Percentiles rank a stretch among this genome's conserved stretches.
Evolutionary conservation across 2,888 invertebrate genomes (phyloP).

Genomic region (Troglohyphantes excavatus): DNA sequence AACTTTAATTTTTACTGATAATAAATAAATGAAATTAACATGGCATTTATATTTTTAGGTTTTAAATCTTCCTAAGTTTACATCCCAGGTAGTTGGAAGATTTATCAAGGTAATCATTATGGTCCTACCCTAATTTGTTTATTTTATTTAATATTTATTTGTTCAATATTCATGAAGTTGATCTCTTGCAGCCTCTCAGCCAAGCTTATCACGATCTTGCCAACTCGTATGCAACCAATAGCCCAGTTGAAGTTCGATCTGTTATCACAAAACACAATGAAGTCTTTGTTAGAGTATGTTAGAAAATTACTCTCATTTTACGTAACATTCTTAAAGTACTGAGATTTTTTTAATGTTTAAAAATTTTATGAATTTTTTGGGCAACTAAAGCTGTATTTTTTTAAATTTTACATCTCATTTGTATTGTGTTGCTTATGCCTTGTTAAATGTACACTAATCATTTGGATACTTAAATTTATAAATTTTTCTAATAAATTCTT

Average conservation of each 20-base stretch:
- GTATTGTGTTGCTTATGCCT: no score
- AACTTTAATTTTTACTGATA: not conserved
- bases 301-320: not conserved
- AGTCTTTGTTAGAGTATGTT: slow-evolving; percentile 86
- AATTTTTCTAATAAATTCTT: no score
- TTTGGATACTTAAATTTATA: no score
- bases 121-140: not conserved
- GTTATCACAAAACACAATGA: slow-evolving; percentile 91
- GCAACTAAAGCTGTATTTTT: not conserved
- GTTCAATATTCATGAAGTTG: not conserved
- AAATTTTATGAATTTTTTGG: not conserved
- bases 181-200: slow-evolving; percentile 88
- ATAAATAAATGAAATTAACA: not conserved
- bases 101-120: slow-evolving; percentile 83
- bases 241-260: slow-evolving; percentile 87
- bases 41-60: slow-evolving; percentile 82
- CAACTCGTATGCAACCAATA: slow-evolving; percentile 90
- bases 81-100: slow-evolving; percentile 91
- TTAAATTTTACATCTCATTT: no score
- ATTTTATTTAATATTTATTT: not conserved
- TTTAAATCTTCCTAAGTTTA: slow-evolving; percentile 91
- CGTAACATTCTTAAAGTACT: no score
- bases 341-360: not conserved
- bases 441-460: no score
- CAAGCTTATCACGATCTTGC: slow-evolving; percentile 94